phyloP scores from a whole-genome alignment of 2,113 vertebrate genomes.

The Formicarius rufipectus region DNA sequence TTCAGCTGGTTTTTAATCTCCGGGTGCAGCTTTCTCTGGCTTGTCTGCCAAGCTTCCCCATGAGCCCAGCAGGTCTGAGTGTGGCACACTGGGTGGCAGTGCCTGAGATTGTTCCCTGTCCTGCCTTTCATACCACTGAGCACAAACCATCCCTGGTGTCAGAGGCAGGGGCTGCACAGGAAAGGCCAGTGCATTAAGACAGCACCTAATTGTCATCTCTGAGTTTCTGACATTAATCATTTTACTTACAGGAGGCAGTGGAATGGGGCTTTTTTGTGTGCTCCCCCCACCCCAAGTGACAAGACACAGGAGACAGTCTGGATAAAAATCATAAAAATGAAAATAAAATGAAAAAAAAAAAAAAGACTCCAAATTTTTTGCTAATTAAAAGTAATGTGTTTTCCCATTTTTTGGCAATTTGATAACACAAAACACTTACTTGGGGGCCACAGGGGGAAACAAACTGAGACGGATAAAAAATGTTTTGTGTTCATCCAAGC shows the following conservation, averaged over 20 bases:
- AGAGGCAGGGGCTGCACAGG: constrained; percentile 69
- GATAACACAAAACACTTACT: constrained; percentile 87
- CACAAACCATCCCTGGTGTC: constrained; percentile 71
- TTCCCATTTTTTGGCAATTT: constrained; percentile 77
- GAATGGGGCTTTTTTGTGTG: not conserved
- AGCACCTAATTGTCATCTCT: constrained; percentile 74
- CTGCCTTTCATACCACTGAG: constrained; percentile 74
- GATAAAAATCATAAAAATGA: not conserved
- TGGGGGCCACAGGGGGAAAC: constrained; percentile 85
- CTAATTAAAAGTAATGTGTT: constrained; percentile 84
- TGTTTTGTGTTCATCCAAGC: constrained; percentile 95
- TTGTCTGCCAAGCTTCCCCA: not conserved
- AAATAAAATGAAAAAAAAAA: constrained; percentile 24
- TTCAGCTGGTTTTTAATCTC: not conserved
- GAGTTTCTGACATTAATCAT: constrained; percentile 77
- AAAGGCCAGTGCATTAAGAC: constrained; percentile 78
- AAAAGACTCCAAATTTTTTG: constrained; percentile 63
- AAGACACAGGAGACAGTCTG: constrained; percentile 31
- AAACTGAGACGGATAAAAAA: constrained; percentile 89
- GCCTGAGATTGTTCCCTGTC: constrained; percentile 44
- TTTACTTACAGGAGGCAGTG: constrained; percentile 67
- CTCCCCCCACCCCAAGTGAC: not conserved
- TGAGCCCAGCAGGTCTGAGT: not conserved
- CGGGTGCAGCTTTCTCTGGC: not conserved
- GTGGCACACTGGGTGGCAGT: constrained; percentile 15